Evolutionary conservation across 1,140 invertebrate species (phyloP), one percentile per base, ranked within the genome.

Genomic region (Apolygus lucorum): DNA sequence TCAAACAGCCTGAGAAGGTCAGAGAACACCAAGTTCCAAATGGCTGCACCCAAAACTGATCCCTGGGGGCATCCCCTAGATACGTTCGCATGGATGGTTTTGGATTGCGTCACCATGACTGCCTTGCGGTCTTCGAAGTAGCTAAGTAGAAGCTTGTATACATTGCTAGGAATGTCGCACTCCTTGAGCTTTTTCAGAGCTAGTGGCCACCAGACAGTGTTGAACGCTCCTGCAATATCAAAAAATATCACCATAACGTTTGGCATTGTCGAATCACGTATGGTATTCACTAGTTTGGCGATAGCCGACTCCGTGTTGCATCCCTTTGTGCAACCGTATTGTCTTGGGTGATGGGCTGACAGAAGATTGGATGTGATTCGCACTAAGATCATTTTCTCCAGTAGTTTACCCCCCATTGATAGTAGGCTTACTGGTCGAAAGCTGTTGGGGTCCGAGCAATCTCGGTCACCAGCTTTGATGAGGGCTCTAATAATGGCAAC

Each of bases 61-160:
- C 80, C 80, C 71, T 82, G 80, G 0, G 81, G 81, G 29, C 81
- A 79, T 0, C 81, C 79, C 72, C 75, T 77, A 0, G 73, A 77
- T 1, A 76, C 70, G 0, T 27, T 0, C 65, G 76, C 77, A 11
- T 62, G 8, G 4, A 22, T 22, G 8, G 14, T 22, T 22, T 62
- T 8, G 8, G 8, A 8, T 11, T 4, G 14, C 22, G 8, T 25
- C 8, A 8, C 22, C 14, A n/a, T n/a, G n/a, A n/a, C 8, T 4
- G 54, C 54, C 8, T 11, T 22, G 8, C 54, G 8, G 22, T 62
- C 14, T 8, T 8, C 22, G 24, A 62, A 25, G 54, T 62, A 62
- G 24, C 22, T 22, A 4, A 4, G 8, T 11, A 62, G 4, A 8
- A 62, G 14, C 54, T 62, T 22, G 22, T n/a, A 62, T n/a, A 62